These are phyloP conservation scores for Dysidea cf. avara DNA, from an alignment of 37 sponge, comb jelly and placozoan species.

Conservation along the genomic window DNA sequence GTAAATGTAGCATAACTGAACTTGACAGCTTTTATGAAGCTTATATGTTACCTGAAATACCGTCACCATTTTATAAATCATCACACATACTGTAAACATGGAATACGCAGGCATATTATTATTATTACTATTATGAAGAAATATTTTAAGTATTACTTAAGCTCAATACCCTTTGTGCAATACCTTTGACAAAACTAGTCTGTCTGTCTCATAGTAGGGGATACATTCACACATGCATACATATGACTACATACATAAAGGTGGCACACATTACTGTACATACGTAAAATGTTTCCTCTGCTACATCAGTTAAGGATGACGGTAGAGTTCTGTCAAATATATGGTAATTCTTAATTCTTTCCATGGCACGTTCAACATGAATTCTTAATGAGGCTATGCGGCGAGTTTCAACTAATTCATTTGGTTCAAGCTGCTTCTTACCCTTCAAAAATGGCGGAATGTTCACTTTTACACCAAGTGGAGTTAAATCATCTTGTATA, in stretches of 20 bases:
- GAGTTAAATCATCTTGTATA: constrained; percentile 53
- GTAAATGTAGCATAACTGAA: constrained; percentile 6
- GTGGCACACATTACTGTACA: constrained; percentile 37
- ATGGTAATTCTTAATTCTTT: constrained; percentile 25
- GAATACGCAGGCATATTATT: not conserved
- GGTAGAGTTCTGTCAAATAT: constrained; percentile 58
- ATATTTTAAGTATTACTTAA: too few species aligned
- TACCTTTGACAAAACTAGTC: too few species aligned
- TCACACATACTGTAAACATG: constrained; percentile 13
- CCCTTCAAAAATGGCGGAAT: constrained; percentile 67
- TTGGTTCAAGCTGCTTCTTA: constrained; percentile 28
- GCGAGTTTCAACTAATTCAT: constrained; percentile 41
- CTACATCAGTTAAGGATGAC: constrained; percentile 27
- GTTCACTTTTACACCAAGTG: constrained; percentile 44
- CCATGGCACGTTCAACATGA: constrained; percentile 37
- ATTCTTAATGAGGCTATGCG: constrained; percentile 64
- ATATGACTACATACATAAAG: too few species aligned
- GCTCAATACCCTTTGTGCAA: too few species aligned
- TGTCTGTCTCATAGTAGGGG: too few species aligned
- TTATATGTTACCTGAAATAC: constrained; percentile 17
- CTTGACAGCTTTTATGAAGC: constrained; percentile 36
- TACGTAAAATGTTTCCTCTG: constrained; percentile 40
- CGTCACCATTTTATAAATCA: constrained; percentile 19
- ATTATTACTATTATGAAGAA: too few species aligned
- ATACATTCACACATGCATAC: too few species aligned